Conservation (phyloP, 2,113 vertebrate genomes). For the Malurus alboscapulatus region DNA sequence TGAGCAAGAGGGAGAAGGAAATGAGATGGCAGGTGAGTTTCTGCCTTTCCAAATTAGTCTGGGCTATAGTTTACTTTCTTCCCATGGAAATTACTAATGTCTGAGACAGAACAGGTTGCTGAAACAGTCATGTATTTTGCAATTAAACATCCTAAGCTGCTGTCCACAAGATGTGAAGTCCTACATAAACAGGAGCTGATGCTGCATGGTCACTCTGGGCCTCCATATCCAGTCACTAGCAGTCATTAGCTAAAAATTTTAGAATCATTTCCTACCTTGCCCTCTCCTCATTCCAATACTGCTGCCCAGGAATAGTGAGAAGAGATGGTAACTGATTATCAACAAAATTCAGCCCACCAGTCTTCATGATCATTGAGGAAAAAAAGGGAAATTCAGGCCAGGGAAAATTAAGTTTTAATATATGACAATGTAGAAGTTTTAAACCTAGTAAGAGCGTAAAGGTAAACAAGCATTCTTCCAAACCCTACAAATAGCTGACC, state of each 20-base stretch:
- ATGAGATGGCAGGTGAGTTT: background rate
- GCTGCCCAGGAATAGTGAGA: background rate
- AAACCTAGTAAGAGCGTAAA: background rate
- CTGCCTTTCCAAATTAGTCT: background rate
- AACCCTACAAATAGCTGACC: background rate
- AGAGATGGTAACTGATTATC: background rate
- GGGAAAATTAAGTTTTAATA: background rate
- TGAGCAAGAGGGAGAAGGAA: background rate
- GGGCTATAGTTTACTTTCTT: background rate
- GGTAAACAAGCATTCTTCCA: background rate
- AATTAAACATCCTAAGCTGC: background rate
- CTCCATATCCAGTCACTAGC: background rate
- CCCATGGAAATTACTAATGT: background rate
- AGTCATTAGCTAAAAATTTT: background rate
- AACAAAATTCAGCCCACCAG: background rate
- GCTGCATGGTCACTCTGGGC: background rate
- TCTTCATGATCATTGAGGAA: background rate
- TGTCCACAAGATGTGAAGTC: accelerated
- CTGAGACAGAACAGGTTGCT: background rate
- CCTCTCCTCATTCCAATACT: background rate
- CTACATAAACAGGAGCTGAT: background rate
- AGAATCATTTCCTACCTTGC: background rate
- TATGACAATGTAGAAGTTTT: background rate
- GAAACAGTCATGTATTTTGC: background rate
- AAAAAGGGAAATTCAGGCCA: background rate